These are phyloP conservation scores for Phaetusa simplex DNA, from an alignment of 2,113 vertebrate genomes.

Conservation along the genomic window DNA sequence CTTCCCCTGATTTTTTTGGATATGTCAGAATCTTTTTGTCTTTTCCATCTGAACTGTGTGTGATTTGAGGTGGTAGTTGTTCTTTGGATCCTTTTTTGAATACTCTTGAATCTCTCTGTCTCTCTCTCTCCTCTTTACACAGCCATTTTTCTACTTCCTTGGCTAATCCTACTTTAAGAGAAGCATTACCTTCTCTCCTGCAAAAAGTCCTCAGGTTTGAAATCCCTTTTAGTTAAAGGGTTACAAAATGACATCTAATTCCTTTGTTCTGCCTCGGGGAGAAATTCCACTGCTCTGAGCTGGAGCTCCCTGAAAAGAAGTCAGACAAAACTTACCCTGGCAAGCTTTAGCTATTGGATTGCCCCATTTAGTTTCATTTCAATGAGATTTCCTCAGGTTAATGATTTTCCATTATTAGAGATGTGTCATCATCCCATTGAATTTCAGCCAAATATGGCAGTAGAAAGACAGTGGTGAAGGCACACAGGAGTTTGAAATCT, in stretches of 20 bases:
- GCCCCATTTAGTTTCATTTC: not conserved
- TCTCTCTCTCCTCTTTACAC: not conserved
- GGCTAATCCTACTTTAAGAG: not conserved
- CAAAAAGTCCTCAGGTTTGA: not conserved
- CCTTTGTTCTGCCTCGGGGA: not conserved
- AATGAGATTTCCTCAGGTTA: not conserved
- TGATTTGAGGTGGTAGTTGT: not conserved
- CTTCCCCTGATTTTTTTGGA: accelerated
- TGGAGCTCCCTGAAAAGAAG: not conserved
- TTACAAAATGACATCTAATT: not conserved
- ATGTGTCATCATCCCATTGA: not conserved
- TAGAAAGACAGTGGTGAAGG: not conserved
- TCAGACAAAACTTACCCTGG: not conserved
- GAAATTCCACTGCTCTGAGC: not conserved
- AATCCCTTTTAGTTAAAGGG: not conserved
- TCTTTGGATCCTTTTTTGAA: not conserved
- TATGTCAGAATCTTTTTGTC: not conserved
- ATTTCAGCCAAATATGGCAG: not conserved
- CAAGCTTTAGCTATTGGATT: not conserved
- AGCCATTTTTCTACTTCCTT: not conserved
- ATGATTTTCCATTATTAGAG: not conserved
- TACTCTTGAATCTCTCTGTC: not conserved
- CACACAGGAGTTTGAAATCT: not conserved
- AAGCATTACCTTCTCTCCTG: not conserved
- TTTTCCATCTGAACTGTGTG: not conserved